Evolutionary conservation across 2,888 invertebrate species (phyloP).

Genomic region (Thymelicus sylvestris): DNA sequence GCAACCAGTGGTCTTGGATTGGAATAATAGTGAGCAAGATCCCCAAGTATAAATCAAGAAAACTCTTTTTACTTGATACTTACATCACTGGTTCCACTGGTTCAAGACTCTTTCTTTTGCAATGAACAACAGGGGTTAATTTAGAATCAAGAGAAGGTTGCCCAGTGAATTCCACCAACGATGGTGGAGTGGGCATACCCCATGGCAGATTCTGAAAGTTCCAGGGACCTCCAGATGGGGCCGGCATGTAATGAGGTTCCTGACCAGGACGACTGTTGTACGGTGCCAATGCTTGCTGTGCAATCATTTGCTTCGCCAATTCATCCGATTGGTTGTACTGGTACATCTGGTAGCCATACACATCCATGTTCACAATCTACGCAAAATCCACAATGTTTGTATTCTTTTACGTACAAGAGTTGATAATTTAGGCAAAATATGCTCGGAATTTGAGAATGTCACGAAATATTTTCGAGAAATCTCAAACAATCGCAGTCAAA

Average conservation of each 20-base stretch:
- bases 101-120: conserved; percentile 76
- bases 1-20: too few relatives aligned
- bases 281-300: conserved; percentile 66
- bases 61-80: conserved; percentile 53
- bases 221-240: conserved; percentile 78
- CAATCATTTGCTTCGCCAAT: conserved; percentile 70
- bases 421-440: neutral
- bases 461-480: conserved; percentile 28
- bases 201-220: conserved; percentile 82
- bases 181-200: conserved; percentile 75
- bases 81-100: conserved; percentile 75
- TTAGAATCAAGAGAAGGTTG: conserved; percentile 59
- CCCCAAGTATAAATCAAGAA: too few relatives aligned
- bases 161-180: conserved; percentile 77
- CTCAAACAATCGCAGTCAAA: conserved; percentile 4
- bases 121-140: conserved; percentile 61
- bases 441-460: conserved; percentile 4
- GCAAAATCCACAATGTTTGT: neutral
- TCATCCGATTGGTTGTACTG: conserved; percentile 71
- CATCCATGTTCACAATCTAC: conserved; percentile 60
- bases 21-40: too few relatives aligned
- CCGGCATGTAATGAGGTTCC: conserved; percentile 69
- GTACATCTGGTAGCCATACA: conserved; percentile 68
- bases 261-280: conserved; percentile 51
- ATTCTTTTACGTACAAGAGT: neutral